These are phyloP conservation scores for Drosophila kanekoi DNA, from an alignment of 2,888 invertebrate genomes.

Conservation along the genomic window DNA sequence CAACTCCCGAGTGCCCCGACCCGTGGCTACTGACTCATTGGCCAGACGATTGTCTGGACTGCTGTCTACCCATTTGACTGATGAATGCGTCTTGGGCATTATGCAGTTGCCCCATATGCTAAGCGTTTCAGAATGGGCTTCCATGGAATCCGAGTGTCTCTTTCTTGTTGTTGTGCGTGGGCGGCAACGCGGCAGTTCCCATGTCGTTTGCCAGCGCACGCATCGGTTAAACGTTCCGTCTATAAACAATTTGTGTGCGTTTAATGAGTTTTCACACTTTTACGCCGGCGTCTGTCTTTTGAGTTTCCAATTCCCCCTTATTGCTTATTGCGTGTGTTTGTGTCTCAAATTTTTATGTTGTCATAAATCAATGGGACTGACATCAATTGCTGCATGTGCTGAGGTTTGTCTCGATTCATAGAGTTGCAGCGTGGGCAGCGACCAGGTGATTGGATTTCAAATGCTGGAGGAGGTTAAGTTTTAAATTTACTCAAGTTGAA, in stretches of 20 bases:
- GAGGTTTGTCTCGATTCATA: slow-evolving; percentile 39
- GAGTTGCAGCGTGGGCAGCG: slow-evolving; percentile 36
- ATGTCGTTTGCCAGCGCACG: slow-evolving; percentile 2
- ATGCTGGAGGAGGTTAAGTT: background rate
- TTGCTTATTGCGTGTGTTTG: slow-evolving; percentile 20
- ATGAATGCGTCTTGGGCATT: slow-evolving; percentile 35
- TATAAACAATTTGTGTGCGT: slow-evolving; percentile 72
- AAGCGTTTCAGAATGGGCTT: slow-evolving; percentile 11
- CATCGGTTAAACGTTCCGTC: slow-evolving; percentile 30
- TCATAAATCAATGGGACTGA: slow-evolving; percentile 66
- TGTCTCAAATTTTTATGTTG: slow-evolving; percentile 62
- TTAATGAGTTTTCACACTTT: slow-evolving; percentile 77
- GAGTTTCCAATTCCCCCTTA: slow-evolving; percentile 30
- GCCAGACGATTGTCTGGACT: slow-evolving; percentile 57
- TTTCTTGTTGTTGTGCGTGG: slow-evolving; percentile 23
- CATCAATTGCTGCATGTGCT: slow-evolving; percentile 67
- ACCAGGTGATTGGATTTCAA: slow-evolving; percentile 29
- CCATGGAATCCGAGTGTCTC: slow-evolving; percentile 24
- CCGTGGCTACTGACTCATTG: slow-evolving; percentile 47
- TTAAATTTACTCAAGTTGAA: background rate
- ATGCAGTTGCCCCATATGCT: slow-evolving; percentile 20
- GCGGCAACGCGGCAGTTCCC: slow-evolving; percentile 30
- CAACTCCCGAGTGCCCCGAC: background rate
- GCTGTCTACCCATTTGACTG: slow-evolving; percentile 48
- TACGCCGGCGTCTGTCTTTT: slow-evolving; percentile 48